These are phyloP conservation scores for Laticauda laticaudata DNA, from an alignment of 2,113 vertebrate species.

Conservation along the genomic window DNA sequence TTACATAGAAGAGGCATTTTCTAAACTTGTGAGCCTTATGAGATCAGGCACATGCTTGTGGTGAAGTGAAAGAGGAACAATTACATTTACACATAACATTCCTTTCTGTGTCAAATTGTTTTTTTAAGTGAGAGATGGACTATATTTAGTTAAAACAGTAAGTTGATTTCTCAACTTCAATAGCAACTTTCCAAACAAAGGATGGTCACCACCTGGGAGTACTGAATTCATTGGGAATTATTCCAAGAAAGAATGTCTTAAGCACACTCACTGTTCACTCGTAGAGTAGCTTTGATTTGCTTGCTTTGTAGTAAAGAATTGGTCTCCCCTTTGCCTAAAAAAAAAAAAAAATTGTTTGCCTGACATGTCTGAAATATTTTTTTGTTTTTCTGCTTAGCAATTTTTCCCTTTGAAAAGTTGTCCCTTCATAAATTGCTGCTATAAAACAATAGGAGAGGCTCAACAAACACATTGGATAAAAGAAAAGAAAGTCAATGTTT, in stretches of 20 bases:
- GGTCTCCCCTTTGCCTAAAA: rapidly evolving
- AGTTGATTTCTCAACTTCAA: not conserved
- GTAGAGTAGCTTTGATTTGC: not conserved
- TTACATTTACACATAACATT: slow-evolving; percentile 34
- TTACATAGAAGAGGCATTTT: not conserved
- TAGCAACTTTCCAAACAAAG: not conserved
- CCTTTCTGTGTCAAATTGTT: slow-evolving; percentile 9
- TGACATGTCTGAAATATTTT: not conserved
- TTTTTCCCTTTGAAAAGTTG: slow-evolving; percentile 27
- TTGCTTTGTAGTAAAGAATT: slow-evolving; percentile 5
- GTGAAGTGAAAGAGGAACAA: not conserved
- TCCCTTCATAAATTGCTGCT: slow-evolving; percentile 26
- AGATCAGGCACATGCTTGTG: not conserved
- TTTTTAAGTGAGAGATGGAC: not conserved
- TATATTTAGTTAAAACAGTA: not conserved
- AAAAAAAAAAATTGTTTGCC: not conserved
- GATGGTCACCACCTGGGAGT: not conserved
- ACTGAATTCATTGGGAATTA: not conserved
- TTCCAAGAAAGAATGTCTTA: not conserved
- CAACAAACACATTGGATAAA: slow-evolving; percentile 16
- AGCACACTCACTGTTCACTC: not conserved
- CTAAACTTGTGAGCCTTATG: not conserved
- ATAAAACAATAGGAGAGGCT: slow-evolving; percentile 6
- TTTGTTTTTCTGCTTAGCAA: not conserved
- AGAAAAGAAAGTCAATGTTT: not conserved